Percentiles rank a stretch among this genome's conserved stretches.
These are phyloP conservation scores for Halotydeus destructor DNA, from an alignment of 1,140 invertebrate species.

Conservation along the genomic window DNA sequence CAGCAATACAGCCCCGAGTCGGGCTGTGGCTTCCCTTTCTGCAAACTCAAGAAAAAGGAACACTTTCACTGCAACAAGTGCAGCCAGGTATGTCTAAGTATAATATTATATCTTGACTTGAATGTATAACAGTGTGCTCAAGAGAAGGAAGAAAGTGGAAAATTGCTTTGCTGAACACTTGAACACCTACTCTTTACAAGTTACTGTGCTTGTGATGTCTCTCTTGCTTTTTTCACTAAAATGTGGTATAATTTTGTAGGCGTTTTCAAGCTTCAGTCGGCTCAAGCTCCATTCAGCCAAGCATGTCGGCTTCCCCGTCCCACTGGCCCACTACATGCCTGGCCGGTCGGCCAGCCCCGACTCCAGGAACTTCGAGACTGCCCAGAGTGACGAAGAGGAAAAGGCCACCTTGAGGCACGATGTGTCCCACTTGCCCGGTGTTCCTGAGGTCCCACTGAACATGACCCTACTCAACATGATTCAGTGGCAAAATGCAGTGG, in stretches of 20 bases:
- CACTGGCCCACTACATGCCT: slow-evolving; percentile 13
- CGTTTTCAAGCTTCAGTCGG: slow-evolving; percentile 26
- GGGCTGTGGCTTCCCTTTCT: slow-evolving; percentile 56
- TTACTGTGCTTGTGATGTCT: too few relatives aligned
- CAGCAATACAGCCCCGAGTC: slow-evolving; percentile 31
- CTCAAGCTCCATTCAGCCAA: slow-evolving; percentile 26
- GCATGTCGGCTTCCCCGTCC: slow-evolving; percentile 19
- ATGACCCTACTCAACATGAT: background rate
- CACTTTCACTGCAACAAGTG: slow-evolving; percentile 71
- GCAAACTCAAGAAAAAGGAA: slow-evolving; percentile 58
- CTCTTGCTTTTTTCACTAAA: background rate
- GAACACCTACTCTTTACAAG: too few relatives aligned
- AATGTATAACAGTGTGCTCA: too few relatives aligned
- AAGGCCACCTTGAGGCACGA: slow-evolving; percentile 43
- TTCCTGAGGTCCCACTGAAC: background rate
- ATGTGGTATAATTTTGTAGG: slow-evolving; percentile 8
- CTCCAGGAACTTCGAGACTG: slow-evolving; percentile 1
- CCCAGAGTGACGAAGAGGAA: slow-evolving; percentile 44
- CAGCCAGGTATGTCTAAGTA: slow-evolving; percentile 38
- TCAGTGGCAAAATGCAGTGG: background rate
- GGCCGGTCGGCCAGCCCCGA: slow-evolving; percentile 2
- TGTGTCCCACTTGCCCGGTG: background rate
- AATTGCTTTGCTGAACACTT: too few relatives aligned
- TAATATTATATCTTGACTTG: too few relatives aligned
- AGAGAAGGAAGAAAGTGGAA: too few relatives aligned